phyloP scores from a whole-genome alignment of 2,888 invertebrate genomes.

The Argynnis bischoffii region DNA sequence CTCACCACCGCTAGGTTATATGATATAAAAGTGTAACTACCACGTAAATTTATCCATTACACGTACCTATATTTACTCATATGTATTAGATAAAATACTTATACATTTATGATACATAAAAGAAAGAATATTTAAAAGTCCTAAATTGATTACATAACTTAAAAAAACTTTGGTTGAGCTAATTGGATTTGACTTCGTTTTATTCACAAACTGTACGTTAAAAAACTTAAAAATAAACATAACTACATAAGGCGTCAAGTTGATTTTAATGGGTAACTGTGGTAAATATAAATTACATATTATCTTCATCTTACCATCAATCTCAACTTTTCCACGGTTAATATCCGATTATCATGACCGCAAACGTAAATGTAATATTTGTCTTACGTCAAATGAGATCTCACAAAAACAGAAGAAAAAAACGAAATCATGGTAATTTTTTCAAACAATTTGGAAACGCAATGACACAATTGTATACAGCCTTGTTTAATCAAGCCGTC shows the following conservation, averaged over 20 bases:
- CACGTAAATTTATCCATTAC: background rate
- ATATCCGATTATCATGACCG: constrained; percentile 26
- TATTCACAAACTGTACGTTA: no score
- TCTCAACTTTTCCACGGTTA: constrained; percentile 22
- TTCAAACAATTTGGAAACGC: constrained; percentile 28
- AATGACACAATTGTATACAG: constrained; percentile 29
- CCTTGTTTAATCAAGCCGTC: constrained; percentile 42
- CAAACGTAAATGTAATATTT: constrained; percentile 15
- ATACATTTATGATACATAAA: no score
- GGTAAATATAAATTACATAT: constrained; percentile 21
- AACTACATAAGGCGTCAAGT: background rate
- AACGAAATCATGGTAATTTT: constrained; percentile 13
- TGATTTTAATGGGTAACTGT: background rate
- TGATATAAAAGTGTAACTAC: no score
- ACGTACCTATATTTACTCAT: no score
- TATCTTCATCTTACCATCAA: constrained; percentile 22
- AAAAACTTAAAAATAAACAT: background rate
- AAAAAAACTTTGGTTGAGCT: no score
- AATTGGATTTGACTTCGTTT: no score
- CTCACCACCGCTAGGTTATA: no score
- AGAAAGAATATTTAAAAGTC: no score
- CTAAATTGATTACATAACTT: no score
- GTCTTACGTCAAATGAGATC: constrained; percentile 6
- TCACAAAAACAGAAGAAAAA: constrained; percentile 7
- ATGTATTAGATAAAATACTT: no score